Percentiles rank a stretch among this genome's conserved stretches.
These are phyloP conservation scores for Stylophora pistillata DNA, from an alignment of 64 coral and sea anemone species.

Conservation along the genomic window DNA sequence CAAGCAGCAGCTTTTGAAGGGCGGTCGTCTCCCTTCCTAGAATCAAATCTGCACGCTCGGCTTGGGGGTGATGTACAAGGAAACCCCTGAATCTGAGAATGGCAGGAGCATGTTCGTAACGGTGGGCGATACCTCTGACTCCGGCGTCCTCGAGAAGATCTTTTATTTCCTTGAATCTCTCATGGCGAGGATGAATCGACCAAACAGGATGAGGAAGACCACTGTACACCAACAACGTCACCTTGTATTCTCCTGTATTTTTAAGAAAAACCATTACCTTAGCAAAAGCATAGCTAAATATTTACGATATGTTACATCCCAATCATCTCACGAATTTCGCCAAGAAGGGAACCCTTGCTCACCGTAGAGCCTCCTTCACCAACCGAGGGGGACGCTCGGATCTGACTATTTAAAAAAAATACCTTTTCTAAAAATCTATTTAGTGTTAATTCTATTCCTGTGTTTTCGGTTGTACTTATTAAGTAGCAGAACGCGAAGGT, in stretches of 20 bases:
- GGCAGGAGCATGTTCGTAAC: not conserved
- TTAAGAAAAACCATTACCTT: not conserved
- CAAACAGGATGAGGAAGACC: slow-evolving; percentile 36
- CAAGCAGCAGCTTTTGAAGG: slow-evolving; percentile 1
- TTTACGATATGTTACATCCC: not conserved
- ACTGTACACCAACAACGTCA: not conserved
- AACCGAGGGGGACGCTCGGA: too few species aligned
- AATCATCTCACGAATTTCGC: not conserved
- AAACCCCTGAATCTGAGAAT: slow-evolving; percentile 32
- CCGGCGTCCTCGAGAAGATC: not conserved
- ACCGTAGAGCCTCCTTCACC: too few species aligned
- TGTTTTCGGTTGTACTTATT: too few species aligned
- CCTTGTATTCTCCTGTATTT: slow-evolving; percentile 17
- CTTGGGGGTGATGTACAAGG: not conserved
- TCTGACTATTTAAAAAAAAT: too few species aligned
- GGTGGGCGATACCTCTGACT: not conserved
- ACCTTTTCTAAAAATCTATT: too few species aligned
- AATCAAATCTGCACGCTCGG: not conserved
- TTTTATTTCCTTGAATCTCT: not conserved
- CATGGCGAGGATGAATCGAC: not conserved
- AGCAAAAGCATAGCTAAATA: not conserved
- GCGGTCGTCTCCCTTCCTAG: slow-evolving; percentile 4
- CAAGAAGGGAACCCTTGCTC: not conserved
- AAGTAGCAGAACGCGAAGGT: too few species aligned
- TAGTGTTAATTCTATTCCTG: too few species aligned